Evolutionary conservation across 30 jellyfish, hydroid and myxozoan genomes (phyloP), one percentile per base, ranked within the genome.

Genomic region (Pelagia noctiluca): DNA sequence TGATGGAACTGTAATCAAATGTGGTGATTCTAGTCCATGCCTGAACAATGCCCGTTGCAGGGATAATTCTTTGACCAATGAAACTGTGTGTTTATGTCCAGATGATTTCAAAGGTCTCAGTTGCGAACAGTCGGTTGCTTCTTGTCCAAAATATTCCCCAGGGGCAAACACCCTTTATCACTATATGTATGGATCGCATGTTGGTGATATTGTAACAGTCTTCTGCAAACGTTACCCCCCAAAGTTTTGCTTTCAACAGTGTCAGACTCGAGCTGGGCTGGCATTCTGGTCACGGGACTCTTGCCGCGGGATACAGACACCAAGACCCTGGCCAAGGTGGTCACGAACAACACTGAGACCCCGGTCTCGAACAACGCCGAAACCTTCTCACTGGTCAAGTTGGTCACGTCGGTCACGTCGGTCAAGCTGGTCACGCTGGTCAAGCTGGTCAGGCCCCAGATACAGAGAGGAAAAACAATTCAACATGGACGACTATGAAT

Each of bases 301-400:
- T 42, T 42, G 57, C 16, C 8, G 16, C n/a, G n/a, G n/a, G n/a
- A n/a, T n/a, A n/a, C n/a, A n/a, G n/a, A n/a, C n/a, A n/a, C n/a
- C n/a, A 42, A 42, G 8, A 8, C 8, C 57, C 57, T 42, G 57
- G 57, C 16, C 57, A 8, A 42, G 57, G 8, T 42, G 57, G 57
- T 42, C 57, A 8, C 8, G 57, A 8, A 42, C 57, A 42, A 42
- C 12, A 42, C 8, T 8, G 16, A 42, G 57, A 16, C 16, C 57
- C 96, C 96, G 24, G 62, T 94, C 1, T 89, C 83, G 48, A 87
- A 77, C 76, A 97, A 93, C 47, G 99, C n/a, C n/a, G n/a, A n/a
- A n/a, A n/a, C n/a, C n/a, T n/a, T n/a, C n/a, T n/a, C n/a, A n/a
- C n/a, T n/a, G n/a, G n/a, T n/a, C n/a, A n/a, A n/a, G n/a, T n/a